Base-by-base conservation (phyloP, 64 coral and sea anemone genomes). In the Hydrozoanthus tunicans region DNA sequence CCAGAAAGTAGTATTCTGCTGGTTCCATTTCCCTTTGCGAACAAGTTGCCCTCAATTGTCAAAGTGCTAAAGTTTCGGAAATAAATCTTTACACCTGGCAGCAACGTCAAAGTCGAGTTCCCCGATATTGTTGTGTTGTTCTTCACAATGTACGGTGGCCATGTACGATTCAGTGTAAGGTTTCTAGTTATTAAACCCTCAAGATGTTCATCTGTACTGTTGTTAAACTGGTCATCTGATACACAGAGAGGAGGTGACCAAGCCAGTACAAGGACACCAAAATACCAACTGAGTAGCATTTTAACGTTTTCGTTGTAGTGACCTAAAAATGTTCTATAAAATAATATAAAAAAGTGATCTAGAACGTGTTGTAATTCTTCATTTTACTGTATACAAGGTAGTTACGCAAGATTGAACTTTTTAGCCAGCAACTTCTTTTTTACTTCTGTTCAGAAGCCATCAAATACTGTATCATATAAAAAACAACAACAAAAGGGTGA, bases 21-120 rank as follows among this genome's bases (percentile, higher is more conserved):
- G 62, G 59, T 65, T 6, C 8, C n/a, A 56, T 7, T 83, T 23
- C 80, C 80, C 64, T 64, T 65, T 3, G 80, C 80, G 6, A 83
- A n/a, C 80, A 83, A 62, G 58, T 24, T 25, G 58, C 80, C 80
- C 43, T 63, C 32, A 20, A 83, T 83, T 32, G 24, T 61, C 43
- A 83, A 64, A 11, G 58, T 14, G 80, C 59, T 83, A 3, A 10
- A 23, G 15, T 52, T 52, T 55, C 5, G 17, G 57, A 79, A 79
- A 58, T 55, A 24, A 15, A 79, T 17, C 17, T 26, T 15, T 17
- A 10, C 32, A 51, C 77, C 77, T 2, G 77, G 77, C 57, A 51
- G 6, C 54, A 79, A 26, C 17, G 77, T 79, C 77, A 79, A 79
- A 17, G 12, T 52, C 12, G 77, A 79, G 2, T 13, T 58, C 6